Evolutionary conservation across 1,140 invertebrate genomes (phyloP), one percentile per base, ranked within the genome.

Genomic region (Philotrypesis tridentata): DNA sequence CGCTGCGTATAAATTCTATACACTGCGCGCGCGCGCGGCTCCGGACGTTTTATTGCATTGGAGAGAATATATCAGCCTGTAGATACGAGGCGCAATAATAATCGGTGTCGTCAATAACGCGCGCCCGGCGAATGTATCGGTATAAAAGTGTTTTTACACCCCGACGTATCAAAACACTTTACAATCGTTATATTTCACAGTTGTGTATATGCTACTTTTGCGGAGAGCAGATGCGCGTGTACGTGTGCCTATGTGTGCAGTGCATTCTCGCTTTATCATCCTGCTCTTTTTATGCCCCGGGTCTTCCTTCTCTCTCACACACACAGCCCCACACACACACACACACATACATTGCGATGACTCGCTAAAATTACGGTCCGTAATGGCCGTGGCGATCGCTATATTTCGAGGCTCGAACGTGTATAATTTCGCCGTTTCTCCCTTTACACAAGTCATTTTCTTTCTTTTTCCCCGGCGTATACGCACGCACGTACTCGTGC

Each of bases 301-400:
- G 25, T 68, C 68, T 31, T 27, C 48, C 77, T 21, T 23, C 27
- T 61, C 63, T 60, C 61, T 79, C 68, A 72, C 63, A 72, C 70
- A 29, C n/a, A 23, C 78, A 40, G 1, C 7, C 43, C n/a, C 48
- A 5, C 33, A 5, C 33, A 5, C 33, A 3, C 48, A 6, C 48
- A 6, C 29, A 37, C 33, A 33, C 31, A 63, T 40, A 43, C 63
- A 80, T 80, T 27, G 17, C 71, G 79, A 75, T 81, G 79, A 81
- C 72, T 81, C 65, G 79, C 43, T 55, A 31, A 76, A 81, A 81
- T 75, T 75, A 75, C 55, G 72, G 23, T n/a, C 31, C n/a, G 79
- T 81, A 81, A 81, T 81, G 79, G 79, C 48, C 1, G 27, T 40
- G 27, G 43, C 79, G 33, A 81, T 81, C 79, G 72, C 29, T 61